Base-by-base conservation (phyloP, 2,113 vertebrate species). In the Anser brachyrhynchus region DNA sequence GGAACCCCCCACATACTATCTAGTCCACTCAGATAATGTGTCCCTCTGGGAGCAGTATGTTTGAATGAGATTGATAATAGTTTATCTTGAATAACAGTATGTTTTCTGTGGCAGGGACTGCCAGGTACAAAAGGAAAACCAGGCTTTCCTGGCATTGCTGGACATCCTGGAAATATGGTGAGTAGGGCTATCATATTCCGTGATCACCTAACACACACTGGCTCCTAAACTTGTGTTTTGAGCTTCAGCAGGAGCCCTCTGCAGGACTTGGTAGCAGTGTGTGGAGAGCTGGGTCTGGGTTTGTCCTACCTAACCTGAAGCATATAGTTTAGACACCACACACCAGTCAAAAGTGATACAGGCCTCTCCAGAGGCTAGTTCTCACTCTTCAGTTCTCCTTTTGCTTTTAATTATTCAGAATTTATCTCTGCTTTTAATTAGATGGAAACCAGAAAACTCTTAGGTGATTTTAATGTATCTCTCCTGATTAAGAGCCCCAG, bases 81-180 rank as follows among this genome's bases (percentile, higher is more conserved):
- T 52, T 54, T 26, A 33, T 31, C 20, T 22, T 58, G 16, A 75
- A 11, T 92, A 80, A 80, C 20, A 16, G 4, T 29, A 0, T 15
- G 3, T 54, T 80, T 87, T 7, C 79, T 62, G 33, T 61, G 31
- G 19, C 74, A 97, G 94, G 95, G 96, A 23, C 73, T 84, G 65
- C 59, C 13, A 0, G 94, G 93, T 33, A 28, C 46, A 54, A 76
- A 95, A 2, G 89, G 96, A 84, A 96, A 91, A 83, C 91, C 93
- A 65, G 97, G 97, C 13, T 73, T 94, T 78, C 92, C 94, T 74
- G 96, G 94, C 35, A 39, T 85, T 54, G 70, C 89, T 54, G 97
- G 95, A 9, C 73, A 59, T 26, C 95, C 95, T 0, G 79, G 97
- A 62, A 52, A 77, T 31, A 55, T 85, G 84, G 96, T 97, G 65